Conservation (phyloP, 2,113 vertebrate genomes). For the Tyrannus savana region DNA sequence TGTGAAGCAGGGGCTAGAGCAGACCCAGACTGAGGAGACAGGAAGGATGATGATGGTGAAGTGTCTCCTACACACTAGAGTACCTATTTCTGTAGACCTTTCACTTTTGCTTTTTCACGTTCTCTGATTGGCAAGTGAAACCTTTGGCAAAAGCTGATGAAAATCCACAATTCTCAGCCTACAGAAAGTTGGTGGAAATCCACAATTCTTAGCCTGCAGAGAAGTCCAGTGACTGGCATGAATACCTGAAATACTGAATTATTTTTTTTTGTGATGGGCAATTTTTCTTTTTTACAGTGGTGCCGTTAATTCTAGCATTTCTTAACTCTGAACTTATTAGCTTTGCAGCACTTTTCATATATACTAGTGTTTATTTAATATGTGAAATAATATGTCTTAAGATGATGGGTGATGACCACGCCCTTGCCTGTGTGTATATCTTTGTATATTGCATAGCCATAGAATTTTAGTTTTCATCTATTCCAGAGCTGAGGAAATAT, state of each 20-base stretch:
- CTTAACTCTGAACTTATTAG: background rate
- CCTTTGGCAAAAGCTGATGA: background rate
- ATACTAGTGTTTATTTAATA: background rate
- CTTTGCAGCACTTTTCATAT: background rate
- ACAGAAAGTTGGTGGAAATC: background rate
- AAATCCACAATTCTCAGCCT: background rate
- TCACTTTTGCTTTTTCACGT: background rate
- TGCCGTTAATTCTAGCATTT: background rate
- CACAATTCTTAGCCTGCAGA: background rate
- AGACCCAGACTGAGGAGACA: background rate
- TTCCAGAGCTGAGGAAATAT: background rate
- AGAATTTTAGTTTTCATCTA: background rate
- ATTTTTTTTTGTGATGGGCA: background rate
- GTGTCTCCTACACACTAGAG: background rate
- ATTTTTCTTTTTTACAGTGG: background rate
- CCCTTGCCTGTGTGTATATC: accelerated
- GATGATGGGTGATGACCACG: background rate
- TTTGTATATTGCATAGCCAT: background rate
- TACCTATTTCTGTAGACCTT: background rate
- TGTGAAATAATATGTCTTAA: background rate
- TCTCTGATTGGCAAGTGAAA: background rate
- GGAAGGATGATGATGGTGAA: background rate
- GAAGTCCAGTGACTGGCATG: background rate
- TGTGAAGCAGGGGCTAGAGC: background rate
- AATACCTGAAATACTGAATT: background rate